A percentile compares a stretch with the other conserved stretches of the same genome.
These are phyloP conservation scores for Phalacrocorax pelagicus DNA, from an alignment of 2,113 vertebrate species.

Conservation along the genomic window DNA sequence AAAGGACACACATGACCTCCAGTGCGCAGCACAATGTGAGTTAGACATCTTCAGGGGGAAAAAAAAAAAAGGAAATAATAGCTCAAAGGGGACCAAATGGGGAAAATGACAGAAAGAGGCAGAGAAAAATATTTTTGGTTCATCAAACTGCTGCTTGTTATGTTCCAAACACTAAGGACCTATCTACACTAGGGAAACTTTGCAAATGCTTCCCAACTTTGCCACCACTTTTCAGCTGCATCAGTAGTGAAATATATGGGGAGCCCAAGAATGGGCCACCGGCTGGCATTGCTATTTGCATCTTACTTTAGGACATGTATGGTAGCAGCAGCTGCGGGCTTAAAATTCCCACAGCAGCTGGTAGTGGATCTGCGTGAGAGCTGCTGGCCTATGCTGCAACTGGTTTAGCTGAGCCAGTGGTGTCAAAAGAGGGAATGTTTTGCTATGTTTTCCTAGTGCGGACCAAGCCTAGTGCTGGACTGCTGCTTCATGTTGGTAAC, in stretches of 20 bases:
- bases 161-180: constrained; percentile 8
- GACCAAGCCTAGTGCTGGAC: constrained; percentile 25
- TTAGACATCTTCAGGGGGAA: constrained; percentile 47
- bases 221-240: constrained; percentile 16
- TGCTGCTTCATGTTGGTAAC: constrained; percentile 69
- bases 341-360: not conserved
- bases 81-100: not conserved
- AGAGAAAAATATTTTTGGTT: constrained; percentile 32
- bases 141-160: constrained; percentile 58
- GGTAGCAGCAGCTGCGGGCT: not conserved
- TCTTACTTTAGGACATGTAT: not conserved
- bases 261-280: not conserved
- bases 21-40: constrained; percentile 61
- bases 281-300: not conserved
- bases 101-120: not conserved
- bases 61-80: not conserved
- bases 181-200: not conserved
- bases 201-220: constrained; percentile 14
- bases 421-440: constrained; percentile 7
- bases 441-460: constrained; percentile 1
- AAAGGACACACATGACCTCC: constrained; percentile 57
- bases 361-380: not conserved
- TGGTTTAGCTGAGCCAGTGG: constrained; percentile 36
- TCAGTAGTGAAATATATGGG: not conserved
- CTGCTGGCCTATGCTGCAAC: not conserved